Base-by-base conservation (phyloP, 2,797 vertebrate species). In the Gouania willdenowi region DNA sequence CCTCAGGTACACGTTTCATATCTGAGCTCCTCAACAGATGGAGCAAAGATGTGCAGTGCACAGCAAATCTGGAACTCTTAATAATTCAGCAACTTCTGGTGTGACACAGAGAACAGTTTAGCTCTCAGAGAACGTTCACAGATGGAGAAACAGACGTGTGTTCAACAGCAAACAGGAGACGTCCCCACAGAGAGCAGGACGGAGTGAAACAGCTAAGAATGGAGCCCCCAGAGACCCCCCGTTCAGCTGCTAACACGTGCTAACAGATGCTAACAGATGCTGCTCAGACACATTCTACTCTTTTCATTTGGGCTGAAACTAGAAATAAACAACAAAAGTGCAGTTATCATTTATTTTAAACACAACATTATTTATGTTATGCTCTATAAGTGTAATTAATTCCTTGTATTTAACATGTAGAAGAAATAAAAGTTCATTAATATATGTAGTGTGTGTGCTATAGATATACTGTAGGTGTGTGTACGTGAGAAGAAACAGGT, bases 41-140 rank as follows among this genome's bases (percentile, higher is more conserved):
- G 94, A 92, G 90, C 85, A 88, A 92, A 94, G 92, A 94, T 93
- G 92, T 92, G 92, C 89, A 85, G 88, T 82, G 91, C 90, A 88
- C 90, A 88, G 91, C 84, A 94, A 93, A 94, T 93, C 92, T 93
- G 93, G 91, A 92, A 91, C 89, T 91, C 92, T 94, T 94, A 93
- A 95, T 95, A 94, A 97, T 95, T 97, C 93, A 95, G 84, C 85
- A 87, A 85, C 83, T 88, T 86, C 75, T 83, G 79, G 67, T 85
- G 83, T 89, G 86, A 89, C 87, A 85, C 71, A 75, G 82, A 84
- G 77, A 85, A 84, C 75, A 87, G 85, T 88, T 90, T 84, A 85
- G 63, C 83, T 86, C 75, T 73, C 81, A 80, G 72, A 84, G 84
- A 84, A 83, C 58, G 70, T 81, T 82, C 84, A 80, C 88, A 90